phyloP scores from a whole-genome alignment of 1,140 invertebrate species.

The Calycopis cecrops region DNA sequence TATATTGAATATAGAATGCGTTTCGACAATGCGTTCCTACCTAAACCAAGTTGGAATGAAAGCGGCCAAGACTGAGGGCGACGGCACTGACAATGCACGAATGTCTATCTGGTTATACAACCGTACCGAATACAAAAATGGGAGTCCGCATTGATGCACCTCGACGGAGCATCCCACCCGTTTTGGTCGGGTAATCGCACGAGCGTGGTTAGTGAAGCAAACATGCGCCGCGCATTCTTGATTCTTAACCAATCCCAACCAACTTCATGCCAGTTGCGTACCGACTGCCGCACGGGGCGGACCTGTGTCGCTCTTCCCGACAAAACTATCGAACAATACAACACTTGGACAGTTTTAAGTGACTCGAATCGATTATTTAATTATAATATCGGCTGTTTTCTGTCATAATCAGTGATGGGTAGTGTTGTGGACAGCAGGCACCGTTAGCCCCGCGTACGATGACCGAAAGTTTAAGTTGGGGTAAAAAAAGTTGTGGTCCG shows the following conservation, averaged over 20 bases:
- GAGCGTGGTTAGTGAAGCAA: constrained; percentile 59
- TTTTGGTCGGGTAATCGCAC: constrained; percentile 39
- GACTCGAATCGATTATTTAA: constrained; percentile 39
- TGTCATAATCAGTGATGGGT: constrained; percentile 43
- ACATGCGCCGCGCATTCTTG: constrained; percentile 70
- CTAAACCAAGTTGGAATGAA: constrained; percentile 47
- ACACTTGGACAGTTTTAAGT: constrained; percentile 58
- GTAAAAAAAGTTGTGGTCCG: constrained; percentile 59
- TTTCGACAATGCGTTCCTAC: constrained; percentile 49
- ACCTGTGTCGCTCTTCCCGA: constrained; percentile 37
- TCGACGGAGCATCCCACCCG: constrained; percentile 28
- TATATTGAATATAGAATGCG: constrained; percentile 48
- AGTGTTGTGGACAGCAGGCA: constrained; percentile 26
- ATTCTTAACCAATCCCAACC: constrained; percentile 61
- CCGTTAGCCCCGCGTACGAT: constrained; percentile 43
- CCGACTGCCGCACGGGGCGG: constrained; percentile 41
- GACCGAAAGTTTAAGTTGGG: constrained; percentile 60
- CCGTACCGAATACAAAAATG: constrained; percentile 29
- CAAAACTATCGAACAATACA: constrained; percentile 59
- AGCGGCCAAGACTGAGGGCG: constrained; percentile 59
- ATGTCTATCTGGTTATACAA: constrained; percentile 65
- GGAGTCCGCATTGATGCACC: constrained; percentile 5
- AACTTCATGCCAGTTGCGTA: constrained; percentile 66
- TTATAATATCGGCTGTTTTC: constrained; percentile 24
- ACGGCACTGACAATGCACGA: constrained; percentile 66